Base-by-base conservation (phyloP, 2,888 invertebrate species). In the Stenodema calcarata region DNA sequence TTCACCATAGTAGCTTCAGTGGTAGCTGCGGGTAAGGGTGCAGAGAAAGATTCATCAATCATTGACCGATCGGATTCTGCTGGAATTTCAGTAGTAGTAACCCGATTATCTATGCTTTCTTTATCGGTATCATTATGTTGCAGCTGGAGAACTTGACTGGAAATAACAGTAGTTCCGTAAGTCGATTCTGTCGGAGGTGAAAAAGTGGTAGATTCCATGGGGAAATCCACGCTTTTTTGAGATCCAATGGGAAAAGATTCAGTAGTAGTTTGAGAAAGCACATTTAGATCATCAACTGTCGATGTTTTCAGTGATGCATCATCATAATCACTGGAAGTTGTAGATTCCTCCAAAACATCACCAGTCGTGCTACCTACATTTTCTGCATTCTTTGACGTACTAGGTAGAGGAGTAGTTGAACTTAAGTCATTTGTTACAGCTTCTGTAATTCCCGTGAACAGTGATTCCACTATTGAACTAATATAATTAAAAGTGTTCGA, bases 21-120 rank as follows among this genome's bases (percentile, higher is more conserved):
- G 9, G 62, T 50, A 76, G 76, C 62, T 62, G 86, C 79, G 2
- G 86, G 80, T 85, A 76, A 79, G 73, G 78, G 35, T 82, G 84
- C 41, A 85, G 86, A 84, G 9, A 27, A 70, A 18, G 27, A 23
- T 70, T 88, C 86, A 16, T 35, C 42, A 80, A 27, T 86, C 47
- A 14, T 44, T 16, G n/a, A 28, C 81, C 9, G 69, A 9, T 35
- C 44, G 16, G 16, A 7, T 41, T 28, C 50, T n/a, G 62, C 54
- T 9, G 78, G 42, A 11, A 62, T 11, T 44, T 23, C 41, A 14
- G 78, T 42, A 44, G 42, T n/a, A 44, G 62, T n/a, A 9, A 12
- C 50, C 16, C 0, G 41, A 44, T 42, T 2, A 44, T 78, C 42
- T 76, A n/a, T 76, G 9, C n/a, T 41, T 4, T 18, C 27, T 6